Base-by-base conservation (phyloP, 2,888 invertebrate species). In the Polydrusus tereticollis region DNA sequence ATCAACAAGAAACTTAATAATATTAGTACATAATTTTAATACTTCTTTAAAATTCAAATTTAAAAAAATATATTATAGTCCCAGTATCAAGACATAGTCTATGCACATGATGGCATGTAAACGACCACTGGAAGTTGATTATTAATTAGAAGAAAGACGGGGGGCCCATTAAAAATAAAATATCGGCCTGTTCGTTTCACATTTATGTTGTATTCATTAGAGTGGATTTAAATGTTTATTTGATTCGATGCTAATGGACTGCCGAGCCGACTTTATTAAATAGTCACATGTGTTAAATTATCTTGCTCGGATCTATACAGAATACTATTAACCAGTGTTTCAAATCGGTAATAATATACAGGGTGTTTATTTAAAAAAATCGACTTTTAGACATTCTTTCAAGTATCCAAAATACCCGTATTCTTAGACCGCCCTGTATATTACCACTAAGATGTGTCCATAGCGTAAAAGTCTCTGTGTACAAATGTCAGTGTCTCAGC, bases 141-240 rank as follows among this genome's bases (percentile, higher is more conserved):
- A 60, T 60, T 60, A 60, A 60, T 60, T 60, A 60, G 60, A 23
- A 5, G 45, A 43, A 29, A 43, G n/a, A 12, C 60, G 29, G 60
- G 59, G 60, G 43, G 60, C 60, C 60, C 60, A 60, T 60, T 60
- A 60, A 60, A 60, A 45, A 41, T 60, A 60, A 60, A 45, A 60
- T 60, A 60, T 60, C 23, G 60, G 43, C 60, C 60, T 60, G 26
- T 60, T 45, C 16, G 60, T 60, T 60, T 26, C 26, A 41, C 60
- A 43, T 60, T 60, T 60, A 60, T 43, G 60, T 29, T 57, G 23
- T 57, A 57, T 57, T 57, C 57, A 57, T 57, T 50, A 50, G 50
- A 50, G 50, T 50, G 26, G 50, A 50, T 50, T 57, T 57, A 57
- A 60, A 43, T 60, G 60, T 60, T 45, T 60, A 60, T 60, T 60